These are phyloP conservation scores for Saccostrea echinata DNA, from an alignment of 1,140 invertebrate species.

Conservation along the genomic window DNA sequence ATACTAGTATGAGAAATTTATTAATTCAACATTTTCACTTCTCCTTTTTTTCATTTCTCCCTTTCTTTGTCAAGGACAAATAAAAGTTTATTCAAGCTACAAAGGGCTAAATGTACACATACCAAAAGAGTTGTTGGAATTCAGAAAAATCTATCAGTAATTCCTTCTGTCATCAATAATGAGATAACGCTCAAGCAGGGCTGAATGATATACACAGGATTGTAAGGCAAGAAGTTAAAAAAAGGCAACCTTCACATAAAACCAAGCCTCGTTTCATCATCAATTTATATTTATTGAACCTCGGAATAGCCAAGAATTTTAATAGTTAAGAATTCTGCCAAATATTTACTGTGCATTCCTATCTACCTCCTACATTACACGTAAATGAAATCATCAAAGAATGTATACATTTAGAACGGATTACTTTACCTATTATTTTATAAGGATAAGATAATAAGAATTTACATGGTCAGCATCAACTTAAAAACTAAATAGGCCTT, in stretches of 20 bases:
- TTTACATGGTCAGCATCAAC: too few relatives aligned
- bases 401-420: not conserved
- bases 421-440: too few relatives aligned
- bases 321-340: conserved; percentile 24
- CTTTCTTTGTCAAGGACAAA: too few relatives aligned
- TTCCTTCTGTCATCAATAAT: not conserved
- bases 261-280: not conserved
- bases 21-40: too few relatives aligned
- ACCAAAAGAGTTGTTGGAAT: conserved; percentile 8
- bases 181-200: not conserved
- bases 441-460: too few relatives aligned
- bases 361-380: not conserved
- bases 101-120: not conserved
- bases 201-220: not conserved
- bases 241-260: not conserved
- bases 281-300: conserved; percentile 27
- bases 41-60: too few relatives aligned
- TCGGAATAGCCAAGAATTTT: conserved; percentile 29
- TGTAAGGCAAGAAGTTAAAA: not conserved
- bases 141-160: not conserved
- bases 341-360: conserved; percentile 12
- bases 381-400: not conserved
- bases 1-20: too few relatives aligned
- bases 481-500: too few relatives aligned
- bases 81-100: too few relatives aligned